A percentile compares a stretch with the other conserved stretches of the same genome.
Evolutionary conservation across 2,888 invertebrate genomes (phyloP).

Genomic region (Onchidella celtica): DNA sequence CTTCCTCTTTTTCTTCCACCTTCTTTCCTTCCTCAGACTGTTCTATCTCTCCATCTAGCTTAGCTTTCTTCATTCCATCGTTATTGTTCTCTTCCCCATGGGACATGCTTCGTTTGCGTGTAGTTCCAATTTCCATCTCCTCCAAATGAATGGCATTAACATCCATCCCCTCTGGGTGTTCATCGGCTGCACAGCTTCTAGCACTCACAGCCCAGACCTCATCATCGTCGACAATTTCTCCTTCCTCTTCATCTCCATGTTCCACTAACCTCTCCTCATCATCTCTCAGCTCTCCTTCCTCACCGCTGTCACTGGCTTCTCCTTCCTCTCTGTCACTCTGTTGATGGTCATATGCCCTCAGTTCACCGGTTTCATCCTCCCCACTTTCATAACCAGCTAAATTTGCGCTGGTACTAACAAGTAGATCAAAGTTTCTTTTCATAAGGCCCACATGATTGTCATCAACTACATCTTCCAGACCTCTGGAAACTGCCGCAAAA

Average conservation of each 20-base stretch:
- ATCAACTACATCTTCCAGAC: not conserved
- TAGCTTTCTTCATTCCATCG: constrained; percentile 9
- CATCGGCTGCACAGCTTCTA: not conserved
- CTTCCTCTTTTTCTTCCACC: not conserved
- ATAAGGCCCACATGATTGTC: constrained; percentile 20
- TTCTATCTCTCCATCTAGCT: constrained; percentile 11
- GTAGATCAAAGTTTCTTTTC: constrained; percentile 27
- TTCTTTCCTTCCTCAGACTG: not conserved
- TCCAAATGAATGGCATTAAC: constrained; percentile 31
- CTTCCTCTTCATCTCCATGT: constrained; percentile 44
- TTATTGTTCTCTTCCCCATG: constrained; percentile 27
- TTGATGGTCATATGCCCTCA: not conserved
- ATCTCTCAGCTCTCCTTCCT: constrained; percentile 35
- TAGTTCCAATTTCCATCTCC: constrained; percentile 33
- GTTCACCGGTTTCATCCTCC: constrained; percentile 19
- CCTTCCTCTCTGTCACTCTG: constrained; percentile 43
- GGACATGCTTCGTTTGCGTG: constrained; percentile 26
- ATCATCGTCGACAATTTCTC: constrained; percentile 44
- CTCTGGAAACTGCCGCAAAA: constrained; percentile 22
- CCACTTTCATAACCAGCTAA: constrained; percentile 37
- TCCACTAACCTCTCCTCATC: not conserved
- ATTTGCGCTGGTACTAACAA: constrained; percentile 30
- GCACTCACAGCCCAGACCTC: not conserved
- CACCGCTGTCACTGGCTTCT: constrained; percentile 41
- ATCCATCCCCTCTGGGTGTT: constrained; percentile 18